phyloP scores from a whole-genome alignment of 2,113 vertebrate genomes.

The Bufo bufo region DNA sequence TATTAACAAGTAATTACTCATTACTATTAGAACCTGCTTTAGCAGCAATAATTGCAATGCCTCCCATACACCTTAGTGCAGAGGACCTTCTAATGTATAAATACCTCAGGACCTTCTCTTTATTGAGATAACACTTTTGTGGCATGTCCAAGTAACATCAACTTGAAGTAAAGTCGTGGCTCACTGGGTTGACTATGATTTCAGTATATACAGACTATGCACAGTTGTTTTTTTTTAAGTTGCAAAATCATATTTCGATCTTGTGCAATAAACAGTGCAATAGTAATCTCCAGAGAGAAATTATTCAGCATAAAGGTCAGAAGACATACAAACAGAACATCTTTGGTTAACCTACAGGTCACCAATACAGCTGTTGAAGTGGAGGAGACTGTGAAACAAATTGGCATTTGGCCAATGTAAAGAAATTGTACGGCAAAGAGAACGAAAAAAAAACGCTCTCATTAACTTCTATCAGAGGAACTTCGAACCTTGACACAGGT shows the following conservation, averaged over 20 bases:
- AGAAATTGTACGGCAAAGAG: constrained; percentile 20
- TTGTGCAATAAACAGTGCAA: constrained; percentile 1
- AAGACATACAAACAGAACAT: constrained; percentile 45
- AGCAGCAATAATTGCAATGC: background rate
- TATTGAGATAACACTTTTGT: background rate
- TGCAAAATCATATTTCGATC: background rate
- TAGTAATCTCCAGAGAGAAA: constrained; percentile 35
- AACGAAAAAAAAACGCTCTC: background rate
- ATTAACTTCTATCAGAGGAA: background rate
- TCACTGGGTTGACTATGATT: background rate
- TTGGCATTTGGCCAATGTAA: constrained; percentile 30
- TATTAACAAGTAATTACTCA: no score
- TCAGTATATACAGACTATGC: background rate
- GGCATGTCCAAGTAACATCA: background rate
- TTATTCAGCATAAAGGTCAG: constrained; percentile 43
- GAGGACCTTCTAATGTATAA: background rate
- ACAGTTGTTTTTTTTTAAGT: background rate
- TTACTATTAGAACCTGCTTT: background rate
- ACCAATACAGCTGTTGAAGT: constrained; percentile 25
- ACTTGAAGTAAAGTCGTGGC: background rate
- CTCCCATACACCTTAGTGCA: background rate
- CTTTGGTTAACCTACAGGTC: constrained; percentile 41
- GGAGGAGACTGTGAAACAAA: background rate
- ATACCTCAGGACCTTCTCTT: background rate
- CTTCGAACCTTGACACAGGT: background rate